Conservation (phyloP, 2,113 vertebrate species). For the Ceyx margarethae region DNA sequence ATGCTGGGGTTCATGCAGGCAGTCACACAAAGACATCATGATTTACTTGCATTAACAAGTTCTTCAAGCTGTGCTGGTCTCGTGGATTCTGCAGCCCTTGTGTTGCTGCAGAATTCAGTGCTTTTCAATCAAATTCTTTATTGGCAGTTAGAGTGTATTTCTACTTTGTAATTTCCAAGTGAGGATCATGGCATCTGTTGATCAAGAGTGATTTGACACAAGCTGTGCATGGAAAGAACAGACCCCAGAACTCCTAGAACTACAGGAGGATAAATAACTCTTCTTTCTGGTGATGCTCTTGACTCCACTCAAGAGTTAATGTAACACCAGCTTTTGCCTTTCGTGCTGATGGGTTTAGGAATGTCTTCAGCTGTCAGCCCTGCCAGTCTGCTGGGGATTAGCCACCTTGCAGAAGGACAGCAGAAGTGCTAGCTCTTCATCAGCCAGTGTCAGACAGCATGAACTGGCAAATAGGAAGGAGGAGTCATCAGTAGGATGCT, state of each 20-base stretch:
- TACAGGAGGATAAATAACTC: background rate
- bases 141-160: slow-evolving; percentile 20
- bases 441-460: background rate
- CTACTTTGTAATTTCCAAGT: background rate
- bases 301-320: background rate
- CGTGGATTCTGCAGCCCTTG: background rate
- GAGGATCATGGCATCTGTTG: background rate
- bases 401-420: background rate
- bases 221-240: slow-evolving; percentile 1
- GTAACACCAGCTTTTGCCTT: background rate
- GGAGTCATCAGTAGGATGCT: background rate
- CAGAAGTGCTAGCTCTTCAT: background rate
- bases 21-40: slow-evolving; percentile 22
- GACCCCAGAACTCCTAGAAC: background rate
- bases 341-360: background rate
- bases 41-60: slow-evolving; percentile 42
- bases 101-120: slow-evolving; percentile 11
- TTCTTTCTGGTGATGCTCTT: background rate
- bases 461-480: background rate
- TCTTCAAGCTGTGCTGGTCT: slow-evolving; percentile 49
- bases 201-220: slow-evolving; percentile 23
- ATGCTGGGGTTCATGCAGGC: slow-evolving; percentile 16
- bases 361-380: background rate
- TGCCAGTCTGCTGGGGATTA: background rate
- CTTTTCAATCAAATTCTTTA: slow-evolving; percentile 17